Evolutionary conservation across 1,140 invertebrate genomes (phyloP).

Genomic region (Danaus plexippus): DNA sequence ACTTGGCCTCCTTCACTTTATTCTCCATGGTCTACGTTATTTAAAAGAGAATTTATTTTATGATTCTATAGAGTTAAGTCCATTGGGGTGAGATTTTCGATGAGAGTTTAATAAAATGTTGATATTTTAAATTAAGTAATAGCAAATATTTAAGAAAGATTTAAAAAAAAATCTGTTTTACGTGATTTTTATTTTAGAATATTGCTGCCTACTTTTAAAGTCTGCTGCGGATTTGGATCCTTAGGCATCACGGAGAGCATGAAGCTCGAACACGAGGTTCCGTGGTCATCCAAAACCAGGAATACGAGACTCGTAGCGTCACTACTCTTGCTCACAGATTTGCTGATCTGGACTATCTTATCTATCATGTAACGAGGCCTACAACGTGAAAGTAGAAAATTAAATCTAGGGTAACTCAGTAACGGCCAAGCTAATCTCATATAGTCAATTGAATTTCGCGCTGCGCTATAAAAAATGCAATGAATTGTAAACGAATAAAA

Average conservation of each 20-base stretch:
- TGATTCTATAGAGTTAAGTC: too few relatives aligned
- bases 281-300: conserved; percentile 53
- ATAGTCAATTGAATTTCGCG: conserved; percentile 10
- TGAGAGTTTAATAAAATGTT: too few relatives aligned
- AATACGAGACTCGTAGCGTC: conserved; percentile 32
- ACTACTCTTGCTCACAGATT: conserved; percentile 25
- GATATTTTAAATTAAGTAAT: too few relatives aligned
- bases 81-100: too few relatives aligned
- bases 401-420: too few relatives aligned
- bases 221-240: conserved; percentile 29
- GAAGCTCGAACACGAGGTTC: conserved; percentile 43
- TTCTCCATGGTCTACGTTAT: conserved; percentile 3
- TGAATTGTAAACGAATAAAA: conserved; percentile 5
- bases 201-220: conserved; percentile 32
- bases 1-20: conserved; percentile 53
- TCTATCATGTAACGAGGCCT: conserved; percentile 59
- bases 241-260: conserved; percentile 38
- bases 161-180: too few relatives aligned
- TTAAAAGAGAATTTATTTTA: too few relatives aligned
- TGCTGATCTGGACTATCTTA: conserved; percentile 36
- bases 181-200: too few relatives aligned
- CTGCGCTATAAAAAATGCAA: conserved; percentile 6
- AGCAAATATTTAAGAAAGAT: too few relatives aligned
- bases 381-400: conserved; percentile 19
- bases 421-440: too few relatives aligned